Base-by-base conservation (phyloP, 2,113 vertebrate genomes). In the Macquaria ambigua region DNA sequence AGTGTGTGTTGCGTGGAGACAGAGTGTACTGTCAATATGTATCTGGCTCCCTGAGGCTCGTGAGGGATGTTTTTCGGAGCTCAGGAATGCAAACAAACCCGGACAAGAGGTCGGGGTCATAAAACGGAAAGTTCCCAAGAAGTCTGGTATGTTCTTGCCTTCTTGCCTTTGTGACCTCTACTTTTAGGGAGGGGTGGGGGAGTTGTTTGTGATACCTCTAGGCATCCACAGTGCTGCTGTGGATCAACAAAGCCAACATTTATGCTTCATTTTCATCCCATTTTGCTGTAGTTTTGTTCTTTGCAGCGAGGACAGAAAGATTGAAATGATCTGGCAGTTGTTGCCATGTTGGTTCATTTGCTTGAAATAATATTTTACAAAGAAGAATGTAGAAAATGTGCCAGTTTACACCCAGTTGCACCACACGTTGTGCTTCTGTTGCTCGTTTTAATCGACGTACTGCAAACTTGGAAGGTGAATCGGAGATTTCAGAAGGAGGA, bases 91-190 rank as follows among this genome's bases (percentile, higher is more conserved):
- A 90, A 90, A 92, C 89, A 73, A 1, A 78, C 58, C 31, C 9
- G 84, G 66, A 82, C 64, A 67, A 25, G 43, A 86, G 86, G 82
- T 76, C 78, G 58, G 77, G 93, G 89, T 92, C 91, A n/a, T 48
- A 67, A 87, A 87, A 94, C 74, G 73, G 87, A 95, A 95, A 94
- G 93, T 95, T 95, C 93, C 90, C 87, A 89, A 74, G 76, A 53
- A 78, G 83, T 83, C 81, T 90, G 93, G 92, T 90, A 93, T 94
- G 94, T 92, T 93, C 72, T 10, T 23, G 58, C 46, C 77, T 92
- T 93, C 72, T 10, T 23, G 58, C 46, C 77, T 74, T 76, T 15
- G 15, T 88, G 85, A 80, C 86, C 72, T 82, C 81, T 83, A 20
- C 56, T 76, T 63, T 11, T 3, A 6, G 31, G 72, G 71, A 43